Evolutionary conservation across 2,113 vertebrate genomes (phyloP).

Genomic region (Morone saxatilis): DNA sequence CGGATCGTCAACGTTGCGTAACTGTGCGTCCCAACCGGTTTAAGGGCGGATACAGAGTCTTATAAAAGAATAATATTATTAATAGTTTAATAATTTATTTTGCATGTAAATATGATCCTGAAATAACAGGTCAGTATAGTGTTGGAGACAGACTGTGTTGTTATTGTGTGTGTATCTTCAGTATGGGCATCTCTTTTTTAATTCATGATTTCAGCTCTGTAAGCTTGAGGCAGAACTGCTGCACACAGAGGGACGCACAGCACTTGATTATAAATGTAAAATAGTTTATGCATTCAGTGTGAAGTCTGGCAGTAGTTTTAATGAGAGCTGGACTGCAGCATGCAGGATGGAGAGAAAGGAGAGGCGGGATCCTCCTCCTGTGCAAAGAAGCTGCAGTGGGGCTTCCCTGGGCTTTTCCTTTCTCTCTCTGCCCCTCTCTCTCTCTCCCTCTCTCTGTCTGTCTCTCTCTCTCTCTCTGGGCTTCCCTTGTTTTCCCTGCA

Average conservation of each 20-base stretch:
- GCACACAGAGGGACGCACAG: background rate
- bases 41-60: background rate
- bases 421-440: background rate
- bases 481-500: slow-evolving; percentile 64
- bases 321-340: slow-evolving; percentile 34
- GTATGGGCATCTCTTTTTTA: no score
- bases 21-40: background rate
- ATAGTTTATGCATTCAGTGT: slow-evolving; percentile 12
- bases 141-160: background rate
- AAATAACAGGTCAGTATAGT: background rate
- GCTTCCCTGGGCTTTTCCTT: slow-evolving; percentile 68
- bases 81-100: no score
- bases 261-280: background rate
- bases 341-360: background rate
- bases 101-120: background rate
- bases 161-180: background rate
- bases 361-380: slow-evolving; percentile 60
- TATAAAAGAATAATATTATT: no score
- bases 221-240: background rate
- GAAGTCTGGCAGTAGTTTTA: slow-evolving; percentile 34
- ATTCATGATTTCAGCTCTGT: background rate
- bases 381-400: slow-evolving; percentile 54
- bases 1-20: slow-evolving; percentile 7
- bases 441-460: slow-evolving; percentile 40
- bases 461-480: background rate